Evolutionary conservation across 2,797 vertebrate genomes (phyloP), one percentile per base, ranked within the genome.

Genomic region (Pseudomugil gertrudae): DNA sequence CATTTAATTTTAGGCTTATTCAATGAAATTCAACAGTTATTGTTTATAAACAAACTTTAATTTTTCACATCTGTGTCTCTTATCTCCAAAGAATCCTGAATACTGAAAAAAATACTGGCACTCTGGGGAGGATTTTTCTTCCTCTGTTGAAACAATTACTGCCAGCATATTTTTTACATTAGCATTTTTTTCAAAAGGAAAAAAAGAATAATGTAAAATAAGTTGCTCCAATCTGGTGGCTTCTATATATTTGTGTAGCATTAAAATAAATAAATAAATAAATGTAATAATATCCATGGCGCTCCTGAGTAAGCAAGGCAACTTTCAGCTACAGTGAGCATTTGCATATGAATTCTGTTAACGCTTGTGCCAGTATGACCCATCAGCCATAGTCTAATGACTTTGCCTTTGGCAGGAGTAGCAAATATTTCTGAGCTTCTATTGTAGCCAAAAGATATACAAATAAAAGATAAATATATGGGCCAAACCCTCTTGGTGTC

Each of bases 61-160:
- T 27, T 26, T 50, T 15, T 15, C 10, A 51, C 24, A 27, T 51
- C 11, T 26, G 24, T 51, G 14, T 23, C 17, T 51, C 14, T 71
- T 78, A 69, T 69, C 38, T 52, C 36, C 30, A 54, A 58, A 73
- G 58, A 56, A 76, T 66, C 68, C 60, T 76, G 73, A 52, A 78
- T 81, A 74, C 9, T 36, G 35, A 48, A 27, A 6, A 35, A 17
- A 38, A 36, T 14, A 38, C 40, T 43, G n/a, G 40, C n/a, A 19
- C 19, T n/a, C 19, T n/a, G 9, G 19, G 40, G 19, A n/a, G 40
- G 40, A 5, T 51, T 51, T 51, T 24, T 26, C 13, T 14, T 24
- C 9, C 2, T 26, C 14, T 15, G 24, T 27, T 24, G 24, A 51
- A 26, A 27, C 27, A 11, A 27, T 51, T 51, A 26, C 13, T 26